phyloP scores from a whole-genome alignment of 2,113 vertebrate genomes.

The Rhinopomastus cyanomelas region DNA sequence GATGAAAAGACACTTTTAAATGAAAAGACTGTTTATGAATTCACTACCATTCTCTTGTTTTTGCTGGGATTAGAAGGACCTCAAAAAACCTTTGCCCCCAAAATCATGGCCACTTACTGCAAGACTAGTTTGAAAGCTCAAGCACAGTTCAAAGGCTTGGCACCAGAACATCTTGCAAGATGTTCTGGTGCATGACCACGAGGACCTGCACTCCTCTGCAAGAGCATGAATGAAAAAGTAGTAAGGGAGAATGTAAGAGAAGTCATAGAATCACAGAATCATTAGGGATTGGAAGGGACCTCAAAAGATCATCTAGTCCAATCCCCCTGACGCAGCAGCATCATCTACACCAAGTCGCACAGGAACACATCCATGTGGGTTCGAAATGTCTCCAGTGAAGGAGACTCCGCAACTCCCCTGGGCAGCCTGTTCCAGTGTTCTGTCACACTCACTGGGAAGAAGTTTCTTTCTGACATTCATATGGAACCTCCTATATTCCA shows the following conservation, averaged over 20 bases:
- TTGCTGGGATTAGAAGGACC: background rate
- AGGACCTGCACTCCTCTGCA: background rate
- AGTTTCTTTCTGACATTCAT: no score
- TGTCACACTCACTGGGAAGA: no score
- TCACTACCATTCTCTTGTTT: background rate
- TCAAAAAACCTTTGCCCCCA: background rate
- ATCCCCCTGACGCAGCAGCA: no score
- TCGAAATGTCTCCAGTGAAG: no score
- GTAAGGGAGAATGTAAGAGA: background rate
- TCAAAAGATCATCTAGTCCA: no score
- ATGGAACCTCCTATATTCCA: no score
- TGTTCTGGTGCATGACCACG: accelerated
- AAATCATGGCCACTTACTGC: background rate
- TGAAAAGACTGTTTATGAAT: background rate
- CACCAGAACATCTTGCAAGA: background rate
- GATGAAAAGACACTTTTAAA: background rate
- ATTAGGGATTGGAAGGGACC: no score
- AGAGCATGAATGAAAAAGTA: background rate
- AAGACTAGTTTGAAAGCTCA: background rate
- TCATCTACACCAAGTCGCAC: no score
- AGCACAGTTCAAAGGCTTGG: background rate
- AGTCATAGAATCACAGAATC: no score
- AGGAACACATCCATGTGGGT: no score
- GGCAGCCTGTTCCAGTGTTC: no score
- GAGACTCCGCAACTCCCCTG: no score